Base-by-base conservation (phyloP, 2,797 vertebrate species). In the Tokudaia tokunoshimensis region DNA sequence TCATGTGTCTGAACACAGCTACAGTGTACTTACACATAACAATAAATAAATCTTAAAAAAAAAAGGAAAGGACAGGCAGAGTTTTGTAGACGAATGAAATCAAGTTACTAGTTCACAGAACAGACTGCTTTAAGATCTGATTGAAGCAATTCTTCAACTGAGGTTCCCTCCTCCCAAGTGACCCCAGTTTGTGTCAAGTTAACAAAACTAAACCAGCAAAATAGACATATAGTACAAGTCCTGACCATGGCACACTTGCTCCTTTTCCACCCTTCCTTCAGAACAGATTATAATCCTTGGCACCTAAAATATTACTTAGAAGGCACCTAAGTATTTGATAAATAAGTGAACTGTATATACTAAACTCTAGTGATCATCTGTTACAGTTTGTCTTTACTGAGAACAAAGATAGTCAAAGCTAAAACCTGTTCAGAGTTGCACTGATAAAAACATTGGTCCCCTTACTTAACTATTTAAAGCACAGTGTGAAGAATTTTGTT, bases 351-450 rank as follows among this genome's bases (percentile, higher is more conserved):
- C 6, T n/a, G 55, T 26, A 61, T 81, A 24, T 87, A 89, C 84
- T 83, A 92, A 95, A 89, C 91, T 41, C 81, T 4, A 90, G 29
- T 80, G 31, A 84, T 85, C 47, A 92, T 20, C 41, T 29, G 79
- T 72, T 97, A 70, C 15, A 61, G 4, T 63, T 90, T 95, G 89
- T 87, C 59, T 87, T 89, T 96, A 86, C 50, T 57, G 50, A 94
- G 11, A 91, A 80, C 74, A 89, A 94, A 93, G 22, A 83, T 84
- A 93, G 65, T 55, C 44, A 82, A 26, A 95, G 44, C 10, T 88
- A 26, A 84, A 93, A 97, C 61, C 13, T 92, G 7, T 76, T 75
- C 63, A 74, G 24, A 93, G 57, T 92, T 90, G 22, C 70, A 41
- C 5, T 47, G 44, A 67, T 44, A 34, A 83, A 63, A 65, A 29